Evolutionary conservation across 2,888 invertebrate genomes (phyloP), one percentile per base, ranked within the genome.

Genomic region (Myathropa florea): DNA sequence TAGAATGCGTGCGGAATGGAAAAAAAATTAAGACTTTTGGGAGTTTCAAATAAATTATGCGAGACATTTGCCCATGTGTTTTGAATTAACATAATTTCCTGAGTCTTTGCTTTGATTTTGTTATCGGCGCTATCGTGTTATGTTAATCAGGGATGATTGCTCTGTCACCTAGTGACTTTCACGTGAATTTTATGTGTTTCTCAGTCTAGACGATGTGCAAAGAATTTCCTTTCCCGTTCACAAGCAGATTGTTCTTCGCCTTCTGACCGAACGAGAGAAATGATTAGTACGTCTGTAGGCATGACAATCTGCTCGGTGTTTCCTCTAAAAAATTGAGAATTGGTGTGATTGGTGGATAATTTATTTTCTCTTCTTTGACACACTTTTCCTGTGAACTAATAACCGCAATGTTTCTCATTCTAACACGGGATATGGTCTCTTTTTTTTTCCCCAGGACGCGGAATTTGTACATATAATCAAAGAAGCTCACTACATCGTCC

Each of bases 401-500:
- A n/a, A n/a, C n/a, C n/a, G n/a, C n/a, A n/a, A n/a, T n/a, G n/a
- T n/a, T n/a, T n/a, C n/a, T n/a, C n/a, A n/a, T n/a, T n/a, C n/a
- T n/a, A n/a, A n/a, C n/a, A n/a, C n/a, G n/a, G n/a, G n/a, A n/a
- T n/a, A n/a, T n/a, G n/a, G n/a, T n/a, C n/a, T 30, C 4, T 46
- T 63, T 55, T 57, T 28, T 72, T 93, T 28, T n/a, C n/a, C n/a
- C n/a, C 89, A 95, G 93, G 95, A 95, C 89, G 90, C 90, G 6
- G 95, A 95, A 86, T 92, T 96, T 24, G 89, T 93, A n/a, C 91
- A 93, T 24, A 91, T 95, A 55, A 90, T 96, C 21, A 90, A 91
- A 57, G 94, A 95, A 90, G 93, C 94, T 0, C 93, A 93, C 57
- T 93, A 94, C 87, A 94, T 94, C 89, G 94, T 95, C 28, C 93